Conservation (phyloP, 2,888 invertebrate genomes). For the Antheraea assamensis region DNA sequence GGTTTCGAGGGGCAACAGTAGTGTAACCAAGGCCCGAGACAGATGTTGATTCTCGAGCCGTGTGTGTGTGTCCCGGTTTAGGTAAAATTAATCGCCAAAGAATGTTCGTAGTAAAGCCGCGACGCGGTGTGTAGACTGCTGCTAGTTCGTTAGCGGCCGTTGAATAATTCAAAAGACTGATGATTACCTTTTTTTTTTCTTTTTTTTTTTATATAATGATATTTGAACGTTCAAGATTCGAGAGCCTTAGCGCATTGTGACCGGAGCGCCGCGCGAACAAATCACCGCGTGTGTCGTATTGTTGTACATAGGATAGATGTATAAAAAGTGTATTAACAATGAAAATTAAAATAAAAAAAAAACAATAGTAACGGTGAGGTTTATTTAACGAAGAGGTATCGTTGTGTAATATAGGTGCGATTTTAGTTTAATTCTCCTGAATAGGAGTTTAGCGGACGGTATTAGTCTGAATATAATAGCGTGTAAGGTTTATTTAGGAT, state of each 20-base stretch:
- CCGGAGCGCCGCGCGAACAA: slow-evolving; percentile 46
- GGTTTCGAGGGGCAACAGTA: background rate
- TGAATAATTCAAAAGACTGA: slow-evolving; percentile 77
- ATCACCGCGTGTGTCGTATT: slow-evolving; percentile 26
- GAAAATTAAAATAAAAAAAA: background rate
- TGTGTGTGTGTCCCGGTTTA: slow-evolving; percentile 24
- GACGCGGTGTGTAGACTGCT: slow-evolving; percentile 50
- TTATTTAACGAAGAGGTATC: no score
- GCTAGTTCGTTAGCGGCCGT: slow-evolving; percentile 48
- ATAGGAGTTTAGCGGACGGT: slow-evolving; percentile 29
- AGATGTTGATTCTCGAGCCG: slow-evolving; percentile 61
- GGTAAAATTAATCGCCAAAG: slow-evolving; percentile 68
- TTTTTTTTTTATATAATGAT: slow-evolving; percentile 60
- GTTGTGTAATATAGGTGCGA: slow-evolving; percentile 26
- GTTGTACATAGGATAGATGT: slow-evolving; percentile 68
- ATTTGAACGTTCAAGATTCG: slow-evolving; percentile 43
- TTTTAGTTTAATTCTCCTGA: slow-evolving; percentile 47
- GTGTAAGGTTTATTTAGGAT: slow-evolving; percentile 37
- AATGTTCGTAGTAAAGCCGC: slow-evolving; percentile 57
- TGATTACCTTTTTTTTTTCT: slow-evolving; percentile 73
- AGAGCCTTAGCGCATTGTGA: slow-evolving; percentile 24
- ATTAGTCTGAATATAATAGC: slow-evolving; percentile 57
- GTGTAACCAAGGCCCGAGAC: slow-evolving; percentile 44
- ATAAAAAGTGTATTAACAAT: slow-evolving; percentile 38
- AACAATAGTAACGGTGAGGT: background rate